Percentiles rank a stretch among this genome's conserved stretches.
Evolutionary conservation across 2,888 invertebrate genomes (phyloP).

Genomic region (Pyrrhia umbra): DNA sequence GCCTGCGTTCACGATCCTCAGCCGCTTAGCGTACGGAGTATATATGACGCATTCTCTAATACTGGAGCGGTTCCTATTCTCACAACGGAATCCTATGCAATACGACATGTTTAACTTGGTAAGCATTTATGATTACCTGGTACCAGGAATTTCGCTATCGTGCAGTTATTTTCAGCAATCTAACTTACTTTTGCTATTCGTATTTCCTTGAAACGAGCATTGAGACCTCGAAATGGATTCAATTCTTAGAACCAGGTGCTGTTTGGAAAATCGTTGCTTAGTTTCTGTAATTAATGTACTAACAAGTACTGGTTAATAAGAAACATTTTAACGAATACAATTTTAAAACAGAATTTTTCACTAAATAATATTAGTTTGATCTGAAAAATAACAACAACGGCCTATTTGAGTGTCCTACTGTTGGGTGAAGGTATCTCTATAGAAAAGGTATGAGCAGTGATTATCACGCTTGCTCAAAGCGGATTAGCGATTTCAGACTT

Average conservation of each 20-base stretch:
- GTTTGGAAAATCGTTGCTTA: neutral
- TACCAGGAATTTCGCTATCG: constrained; percentile 10
- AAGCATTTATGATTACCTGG: constrained; percentile 12
- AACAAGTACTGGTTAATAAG: neutral
- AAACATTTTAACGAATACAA: neutral
- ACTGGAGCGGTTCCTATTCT: constrained; percentile 33
- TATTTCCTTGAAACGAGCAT: constrained; percentile 1
- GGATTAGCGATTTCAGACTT: too few species aligned
- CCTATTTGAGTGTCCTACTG: too few species aligned
- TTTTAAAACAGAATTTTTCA: neutral
- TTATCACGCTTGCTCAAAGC: too few species aligned
- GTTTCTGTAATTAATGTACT: neutral
- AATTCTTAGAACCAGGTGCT: neutral
- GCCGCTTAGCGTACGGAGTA: constrained; percentile 47
- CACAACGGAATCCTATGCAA: constrained; percentile 45
- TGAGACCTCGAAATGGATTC: neutral
- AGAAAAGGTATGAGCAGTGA: too few species aligned
- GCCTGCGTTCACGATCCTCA: constrained; percentile 37
- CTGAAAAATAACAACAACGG: too few species aligned
- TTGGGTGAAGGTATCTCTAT: too few species aligned
- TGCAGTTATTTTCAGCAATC: constrained; percentile 11
- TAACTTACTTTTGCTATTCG: constrained; percentile 6
- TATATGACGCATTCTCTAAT: constrained; percentile 51
- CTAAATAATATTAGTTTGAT: too few species aligned
- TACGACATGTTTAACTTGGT: constrained; percentile 48